Base-by-base conservation (phyloP, 2,113 vertebrate genomes). In the Corythornis cristatus region DNA sequence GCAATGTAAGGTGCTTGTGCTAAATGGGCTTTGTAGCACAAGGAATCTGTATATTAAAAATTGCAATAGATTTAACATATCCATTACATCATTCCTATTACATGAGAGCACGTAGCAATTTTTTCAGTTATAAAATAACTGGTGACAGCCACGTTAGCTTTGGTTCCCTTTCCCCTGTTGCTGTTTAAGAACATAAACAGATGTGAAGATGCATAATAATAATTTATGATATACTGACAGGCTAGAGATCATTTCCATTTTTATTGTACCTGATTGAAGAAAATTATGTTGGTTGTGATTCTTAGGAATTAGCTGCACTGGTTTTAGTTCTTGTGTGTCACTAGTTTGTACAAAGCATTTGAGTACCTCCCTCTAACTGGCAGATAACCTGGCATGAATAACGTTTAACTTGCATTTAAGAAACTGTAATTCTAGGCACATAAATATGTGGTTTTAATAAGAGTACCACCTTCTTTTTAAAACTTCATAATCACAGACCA, bases 331-430 rank as follows among this genome's bases (percentile, higher is more conserved):
- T 58, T 93, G 35, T 16, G 96, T 50, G 37, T 78, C 90, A 61
- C 85, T 81, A 29, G 37, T 96, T 96, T 25, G 93, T 64, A 51
- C 86, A 96, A 31, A 97, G 64, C 81, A 97, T 89, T 26, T 95
- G 94, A 17, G 96, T 42, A 4, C 90, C 85, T 72, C 79, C 91
- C 87, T 97, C 94, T 92, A 97, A 15, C 35, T 93, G 94, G 40
- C 62, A 97, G 18, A 96, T 72, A 86, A 97, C 85, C 93, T 97
- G 57, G 22, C 95, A 94, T 23, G 22, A 71, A 66, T 70, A 68
- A 90, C 21, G 3, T 79, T 45, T 20, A 90, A 7, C 31, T 71
- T 66, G 29, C 50, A 50, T 42, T 51, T 70, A 57, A n/a, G 42
- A 51, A 91, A 8, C 12, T 61, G 31, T 4, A 80, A 46, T 45